Conservation (phyloP, 1,140 invertebrate genomes). For the Brachionus calyciflorus region DNA sequence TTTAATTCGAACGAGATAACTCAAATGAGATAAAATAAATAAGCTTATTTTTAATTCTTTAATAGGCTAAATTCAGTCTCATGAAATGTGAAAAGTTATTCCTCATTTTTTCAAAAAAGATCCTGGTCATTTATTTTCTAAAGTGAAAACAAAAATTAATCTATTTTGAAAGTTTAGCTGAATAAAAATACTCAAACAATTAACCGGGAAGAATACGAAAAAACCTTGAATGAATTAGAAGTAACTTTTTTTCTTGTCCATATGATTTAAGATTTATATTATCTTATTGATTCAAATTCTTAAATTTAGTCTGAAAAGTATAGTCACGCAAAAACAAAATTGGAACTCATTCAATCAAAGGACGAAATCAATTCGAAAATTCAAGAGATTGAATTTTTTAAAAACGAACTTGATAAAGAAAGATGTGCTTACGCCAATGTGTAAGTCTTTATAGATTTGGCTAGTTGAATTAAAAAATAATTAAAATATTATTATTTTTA, state of each 20-base stretch:
- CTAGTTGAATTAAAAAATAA: no score
- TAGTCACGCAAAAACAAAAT: slow-evolving; percentile 27
- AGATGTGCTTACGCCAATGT: slow-evolving; percentile 24
- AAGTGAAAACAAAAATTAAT: not conserved
- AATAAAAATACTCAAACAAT: slow-evolving; percentile 9
- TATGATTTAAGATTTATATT: no score
- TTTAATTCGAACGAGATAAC: no score
- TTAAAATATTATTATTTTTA: not conserved
- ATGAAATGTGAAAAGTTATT: no score
- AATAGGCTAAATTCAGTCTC: no score
- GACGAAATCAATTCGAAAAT: not conserved
- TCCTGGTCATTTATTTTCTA: not conserved
- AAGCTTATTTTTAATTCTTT: no score
- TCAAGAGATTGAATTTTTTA: slow-evolving; percentile 21
- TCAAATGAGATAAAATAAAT: no score
- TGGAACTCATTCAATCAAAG: slow-evolving; percentile 7
- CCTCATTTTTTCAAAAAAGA: no score
- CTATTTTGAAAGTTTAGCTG: not conserved
- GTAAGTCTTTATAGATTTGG: not conserved
- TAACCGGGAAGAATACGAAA: slow-evolving; percentile 7
- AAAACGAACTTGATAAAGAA: slow-evolving; percentile 35
- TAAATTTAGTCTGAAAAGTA: slow-evolving; percentile 10
- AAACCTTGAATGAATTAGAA: slow-evolving; percentile 17
- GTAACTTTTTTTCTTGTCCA: not conserved
- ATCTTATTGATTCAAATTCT: not conserved